A percentile compares a stretch with the other conserved stretches of the same genome.
Conservation (phyloP, 2,888 invertebrate genomes). For the Chelonus formosanus region DNA sequence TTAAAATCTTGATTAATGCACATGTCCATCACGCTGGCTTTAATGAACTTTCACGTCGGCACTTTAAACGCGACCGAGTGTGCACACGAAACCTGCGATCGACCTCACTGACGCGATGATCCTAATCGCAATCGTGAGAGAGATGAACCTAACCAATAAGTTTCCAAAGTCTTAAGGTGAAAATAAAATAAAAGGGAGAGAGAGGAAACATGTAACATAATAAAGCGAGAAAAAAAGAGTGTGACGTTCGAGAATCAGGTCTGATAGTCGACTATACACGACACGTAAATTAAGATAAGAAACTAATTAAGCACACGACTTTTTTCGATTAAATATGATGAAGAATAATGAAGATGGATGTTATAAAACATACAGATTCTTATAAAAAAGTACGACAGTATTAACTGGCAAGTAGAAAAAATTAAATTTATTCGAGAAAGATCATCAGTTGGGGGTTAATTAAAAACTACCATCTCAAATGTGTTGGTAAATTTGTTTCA, state of each 20-base stretch:
- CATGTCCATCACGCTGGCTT: constrained; percentile 59
- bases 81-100: constrained; percentile 35
- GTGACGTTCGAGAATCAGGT: constrained; percentile 30
- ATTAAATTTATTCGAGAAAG: too few species aligned
- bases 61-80: constrained; percentile 20
- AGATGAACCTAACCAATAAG: constrained; percentile 5
- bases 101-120: constrained; percentile 33
- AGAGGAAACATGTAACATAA: not conserved
- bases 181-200: constrained; percentile 5
- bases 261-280: too few species aligned
- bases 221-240: constrained; percentile 19
- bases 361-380: too few species aligned
- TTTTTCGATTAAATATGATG: too few species aligned
- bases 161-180: not conserved
- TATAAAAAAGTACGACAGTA: too few species aligned
- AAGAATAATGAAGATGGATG: too few species aligned
- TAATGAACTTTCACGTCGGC: constrained; percentile 59
- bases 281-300: too few species aligned
- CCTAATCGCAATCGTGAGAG: constrained; percentile 34
- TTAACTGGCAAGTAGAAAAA: too few species aligned
- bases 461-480: too few species aligned
- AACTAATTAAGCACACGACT: too few species aligned
- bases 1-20: constrained; percentile 64
- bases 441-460: too few species aligned
- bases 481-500: too few species aligned